Evolutionary conservation across 2,797 vertebrate genomes (phyloP), one percentile per base, ranked within the genome.

Genomic region (Cercopithecus neglectus): DNA sequence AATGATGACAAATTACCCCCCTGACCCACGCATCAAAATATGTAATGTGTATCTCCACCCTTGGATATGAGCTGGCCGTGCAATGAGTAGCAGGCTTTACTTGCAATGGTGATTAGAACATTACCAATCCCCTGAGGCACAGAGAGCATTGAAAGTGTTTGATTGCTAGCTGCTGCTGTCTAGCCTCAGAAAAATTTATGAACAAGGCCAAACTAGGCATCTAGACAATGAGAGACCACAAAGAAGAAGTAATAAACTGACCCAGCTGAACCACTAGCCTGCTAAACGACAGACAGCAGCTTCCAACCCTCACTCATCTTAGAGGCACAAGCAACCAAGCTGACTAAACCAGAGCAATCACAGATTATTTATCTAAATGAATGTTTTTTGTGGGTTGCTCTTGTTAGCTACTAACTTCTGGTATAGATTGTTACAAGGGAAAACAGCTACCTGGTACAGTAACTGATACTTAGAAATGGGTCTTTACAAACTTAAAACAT

Each of bases 91-190:
- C 28, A 26, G 13, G 0, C 33, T 13, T 53, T 82, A 19, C 50
- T 55, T 82, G 59, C 10, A 80, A 8, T 48, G 59, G 16, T 16
- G 26, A n/a, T 28, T 39, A 48, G 90, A 84, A 14, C 5, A 16
- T 80, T 13, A 22, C 24, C 57, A 26, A 8, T 67, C 33, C 22
- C 24, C 7, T 7, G 50, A 61, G 41, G 5, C 24, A 17, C 85
- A 46, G 2, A 21, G 19, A 59, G 21, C 8, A 10, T 72, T 72
- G 30, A 50, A 75, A 50, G 41, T 44, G 33, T 48, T 36, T 39
- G 41, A 3, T 33, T 3, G 9, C 0, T 17, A 3, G 0, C 28
- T 33, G 8, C 33, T 13, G 0, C 50, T 94, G 44, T 46, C 19
- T 55, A 80, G 30, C 33, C 2, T 83, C 53, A 64, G 53, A 64